A percentile compares a stretch with the other conserved stretches of the same genome.
phyloP scores from a whole-genome alignment of 2,888 invertebrate species.

The Zhengitettix transpicula region DNA sequence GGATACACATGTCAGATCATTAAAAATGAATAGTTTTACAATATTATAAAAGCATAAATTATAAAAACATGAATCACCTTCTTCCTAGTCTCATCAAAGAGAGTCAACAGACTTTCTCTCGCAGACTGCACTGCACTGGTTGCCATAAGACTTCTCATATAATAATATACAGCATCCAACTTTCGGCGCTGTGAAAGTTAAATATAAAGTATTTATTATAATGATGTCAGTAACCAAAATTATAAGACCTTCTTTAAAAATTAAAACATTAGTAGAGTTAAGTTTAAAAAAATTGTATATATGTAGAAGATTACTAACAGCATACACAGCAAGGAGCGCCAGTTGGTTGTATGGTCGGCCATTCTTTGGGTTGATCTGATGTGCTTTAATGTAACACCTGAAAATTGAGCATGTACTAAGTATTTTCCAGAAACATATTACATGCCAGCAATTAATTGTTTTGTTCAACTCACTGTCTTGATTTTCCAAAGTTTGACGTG shows the following conservation, averaged over 20 bases:
- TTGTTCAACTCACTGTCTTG: slow-evolving; percentile 40
- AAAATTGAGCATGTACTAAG: not conserved
- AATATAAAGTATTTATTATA: slow-evolving; percentile 1
- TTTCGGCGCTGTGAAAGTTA: slow-evolving; percentile 63
- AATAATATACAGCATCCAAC: slow-evolving; percentile 92
- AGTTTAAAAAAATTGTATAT: not conserved
- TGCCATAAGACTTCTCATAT: slow-evolving; percentile 87
- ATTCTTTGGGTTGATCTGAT: slow-evolving; percentile 85
- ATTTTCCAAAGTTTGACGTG: slow-evolving; percentile 62
- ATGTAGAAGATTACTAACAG: slow-evolving; percentile 36
- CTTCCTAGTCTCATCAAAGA: slow-evolving; percentile 86
- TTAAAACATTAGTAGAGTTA: not conserved
- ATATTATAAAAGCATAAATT: slow-evolving; percentile 13
- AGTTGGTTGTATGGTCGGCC: slow-evolving; percentile 90
- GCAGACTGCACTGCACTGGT: slow-evolving; percentile 87
- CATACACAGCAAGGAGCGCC: slow-evolving; percentile 72
- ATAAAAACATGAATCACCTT: no score
- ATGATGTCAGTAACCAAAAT: not conserved
- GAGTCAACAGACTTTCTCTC: slow-evolving; percentile 67
- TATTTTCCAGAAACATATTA: no score
- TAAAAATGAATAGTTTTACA: no score
- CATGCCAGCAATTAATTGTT: not conserved
- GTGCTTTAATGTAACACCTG: slow-evolving; percentile 85
- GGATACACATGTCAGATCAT: no score
- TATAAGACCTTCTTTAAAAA: not conserved